Conservation (phyloP, 2,888 invertebrate genomes). For the Brachyptera putata region DNA sequence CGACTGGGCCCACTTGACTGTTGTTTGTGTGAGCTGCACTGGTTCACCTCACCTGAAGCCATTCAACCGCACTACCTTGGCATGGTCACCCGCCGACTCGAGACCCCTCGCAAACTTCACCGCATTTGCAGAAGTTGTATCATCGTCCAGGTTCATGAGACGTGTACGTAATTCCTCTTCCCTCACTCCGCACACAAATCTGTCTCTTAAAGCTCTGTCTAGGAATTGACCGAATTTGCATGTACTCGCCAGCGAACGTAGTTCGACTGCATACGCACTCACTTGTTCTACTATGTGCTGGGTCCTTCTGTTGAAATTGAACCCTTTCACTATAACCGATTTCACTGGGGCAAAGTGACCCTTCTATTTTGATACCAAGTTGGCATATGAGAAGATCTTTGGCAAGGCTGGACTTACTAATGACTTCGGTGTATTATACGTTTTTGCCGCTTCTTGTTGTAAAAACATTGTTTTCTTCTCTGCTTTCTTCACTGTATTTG, state of each 20-base stretch:
- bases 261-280: not conserved
- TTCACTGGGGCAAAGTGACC: not conserved
- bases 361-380: not conserved
- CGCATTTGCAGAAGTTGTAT: not conserved
- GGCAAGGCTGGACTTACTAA: not conserved
- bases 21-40: too few relatives aligned
- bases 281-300: not conserved
- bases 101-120: not conserved
- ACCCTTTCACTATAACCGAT: not conserved
- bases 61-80: not conserved
- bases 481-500: not conserved
- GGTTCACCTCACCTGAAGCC: too few relatives aligned
- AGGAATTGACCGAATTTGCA: not conserved
- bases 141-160: not conserved
- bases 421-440: not conserved
- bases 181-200: too few relatives aligned
- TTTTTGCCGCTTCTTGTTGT: not conserved
- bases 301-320: not conserved
- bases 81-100: not conserved
- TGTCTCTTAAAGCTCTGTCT: not conserved
- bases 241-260: not conserved
- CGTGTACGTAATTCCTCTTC: not conserved
- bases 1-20: too few relatives aligned
- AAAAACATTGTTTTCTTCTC: not conserved
- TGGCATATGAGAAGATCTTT: not conserved